These are phyloP conservation scores for Picus viridis DNA, from an alignment of 2,797 vertebrate genomes.

Conservation along the genomic window DNA sequence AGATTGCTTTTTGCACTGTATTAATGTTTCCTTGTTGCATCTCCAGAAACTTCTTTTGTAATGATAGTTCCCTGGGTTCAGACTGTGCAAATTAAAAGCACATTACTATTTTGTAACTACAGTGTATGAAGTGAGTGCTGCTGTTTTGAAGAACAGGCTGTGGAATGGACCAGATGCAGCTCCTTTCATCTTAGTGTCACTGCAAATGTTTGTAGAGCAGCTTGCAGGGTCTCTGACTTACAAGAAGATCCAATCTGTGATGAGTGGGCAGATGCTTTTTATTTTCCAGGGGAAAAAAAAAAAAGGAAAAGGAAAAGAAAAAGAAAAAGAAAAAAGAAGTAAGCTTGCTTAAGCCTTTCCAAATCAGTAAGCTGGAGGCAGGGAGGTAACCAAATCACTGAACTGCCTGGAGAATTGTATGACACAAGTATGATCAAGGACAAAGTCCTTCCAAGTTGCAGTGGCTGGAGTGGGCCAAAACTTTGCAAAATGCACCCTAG, in stretches of 20 bases:
- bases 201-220: slow-evolving; percentile 37
- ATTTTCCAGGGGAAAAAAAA: neutral
- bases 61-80: slow-evolving; percentile 16
- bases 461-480: neutral
- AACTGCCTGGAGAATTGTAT: neutral
- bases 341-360: neutral
- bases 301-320: neutral
- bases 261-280: slow-evolving; percentile 49
- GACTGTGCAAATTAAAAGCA: slow-evolving; percentile 19
- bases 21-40: slow-evolving; percentile 43
- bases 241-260: neutral
- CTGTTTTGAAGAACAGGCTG: slow-evolving; percentile 11
- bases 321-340: neutral
- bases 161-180: neutral
- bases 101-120: neutral
- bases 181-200: slow-evolving; percentile 36
- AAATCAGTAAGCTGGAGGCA: neutral
- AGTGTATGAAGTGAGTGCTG: neutral
- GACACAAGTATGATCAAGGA: neutral
- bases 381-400: neutral
- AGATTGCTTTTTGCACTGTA: neutral
- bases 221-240: slow-evolving; percentile 8
- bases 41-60: slow-evolving; percentile 40
- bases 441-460: neutral
- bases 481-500: neutral